phyloP scores from a whole-genome alignment of 2,113 vertebrate species.

The Circaetus gallicus region DNA sequence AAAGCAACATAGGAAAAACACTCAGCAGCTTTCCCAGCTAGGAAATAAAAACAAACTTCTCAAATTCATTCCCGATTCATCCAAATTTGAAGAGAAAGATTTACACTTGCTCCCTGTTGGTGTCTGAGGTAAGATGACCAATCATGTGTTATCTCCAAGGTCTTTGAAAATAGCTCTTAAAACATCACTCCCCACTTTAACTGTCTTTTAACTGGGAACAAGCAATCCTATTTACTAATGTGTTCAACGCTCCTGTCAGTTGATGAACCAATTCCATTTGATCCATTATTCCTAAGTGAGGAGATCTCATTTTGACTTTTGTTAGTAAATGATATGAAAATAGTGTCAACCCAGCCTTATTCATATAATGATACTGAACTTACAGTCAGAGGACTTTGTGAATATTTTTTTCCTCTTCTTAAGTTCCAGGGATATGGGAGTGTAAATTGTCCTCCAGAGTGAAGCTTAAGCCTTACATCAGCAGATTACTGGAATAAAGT shows the following conservation, averaged over 20 bases:
- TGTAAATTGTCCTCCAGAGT: not conserved
- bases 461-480: not conserved
- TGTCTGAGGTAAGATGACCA: not conserved
- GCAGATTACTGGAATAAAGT: constrained; percentile 1
- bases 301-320: not conserved
- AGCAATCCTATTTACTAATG: not conserved
- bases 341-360: not conserved
- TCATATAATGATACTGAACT: not conserved
- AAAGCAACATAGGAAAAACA: not conserved
- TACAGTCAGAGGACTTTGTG: not conserved
- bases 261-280: not conserved
- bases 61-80: not conserved
- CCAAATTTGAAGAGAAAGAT: not conserved
- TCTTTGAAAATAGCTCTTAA: not conserved
- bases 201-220: not conserved
- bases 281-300: not conserved
- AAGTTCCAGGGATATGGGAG: not conserved
- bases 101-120: not conserved
- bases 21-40: not conserved
- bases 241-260: not conserved
- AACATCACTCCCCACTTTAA: not conserved
- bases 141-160: not conserved
- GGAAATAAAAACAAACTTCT: not conserved
- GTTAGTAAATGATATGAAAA: not conserved
- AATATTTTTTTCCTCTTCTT: not conserved